Conservation (phyloP, 1,140 invertebrate genomes). For the Stratiolaelaps scimitus region DNA sequence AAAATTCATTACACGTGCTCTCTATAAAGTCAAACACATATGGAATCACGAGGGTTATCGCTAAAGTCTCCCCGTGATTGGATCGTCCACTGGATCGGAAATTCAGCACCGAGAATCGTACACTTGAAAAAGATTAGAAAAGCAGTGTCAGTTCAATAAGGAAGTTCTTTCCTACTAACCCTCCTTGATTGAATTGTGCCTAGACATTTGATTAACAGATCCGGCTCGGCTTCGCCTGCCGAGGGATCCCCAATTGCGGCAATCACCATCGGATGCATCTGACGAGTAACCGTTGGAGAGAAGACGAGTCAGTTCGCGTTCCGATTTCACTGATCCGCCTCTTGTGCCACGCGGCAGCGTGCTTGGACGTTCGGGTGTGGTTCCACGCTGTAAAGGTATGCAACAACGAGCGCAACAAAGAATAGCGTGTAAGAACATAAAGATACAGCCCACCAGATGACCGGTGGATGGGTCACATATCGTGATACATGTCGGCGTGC, state of each 20-base stretch:
- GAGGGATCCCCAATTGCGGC: constrained; percentile 12
- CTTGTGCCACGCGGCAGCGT: not conserved
- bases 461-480: too few relatives aligned
- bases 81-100: too few relatives aligned
- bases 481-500: too few relatives aligned
- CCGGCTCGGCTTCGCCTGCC: constrained; percentile 18
- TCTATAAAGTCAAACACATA: too few relatives aligned
- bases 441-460: too few relatives aligned
- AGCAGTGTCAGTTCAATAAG: too few relatives aligned
- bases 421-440: not conserved
- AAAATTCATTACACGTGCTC: too few relatives aligned
- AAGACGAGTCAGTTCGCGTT: constrained; percentile 4
- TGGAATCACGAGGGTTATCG: too few relatives aligned
- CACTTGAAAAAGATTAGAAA: too few relatives aligned
- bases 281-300: constrained; percentile 23
- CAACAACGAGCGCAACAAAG: not conserved
- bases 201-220: constrained; percentile 17
- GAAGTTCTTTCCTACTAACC: not conserved
- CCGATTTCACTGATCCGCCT: constrained; percentile 4
- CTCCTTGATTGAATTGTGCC: constrained; percentile 25
- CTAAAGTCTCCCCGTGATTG: too few relatives aligned
- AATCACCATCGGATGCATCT: constrained; percentile 20
- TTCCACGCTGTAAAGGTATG: not conserved
- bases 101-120: too few relatives aligned
- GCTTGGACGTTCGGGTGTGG: constrained; percentile 8